phyloP scores from a whole-genome alignment of 2,888 invertebrate species.

The Norana najaformis region DNA sequence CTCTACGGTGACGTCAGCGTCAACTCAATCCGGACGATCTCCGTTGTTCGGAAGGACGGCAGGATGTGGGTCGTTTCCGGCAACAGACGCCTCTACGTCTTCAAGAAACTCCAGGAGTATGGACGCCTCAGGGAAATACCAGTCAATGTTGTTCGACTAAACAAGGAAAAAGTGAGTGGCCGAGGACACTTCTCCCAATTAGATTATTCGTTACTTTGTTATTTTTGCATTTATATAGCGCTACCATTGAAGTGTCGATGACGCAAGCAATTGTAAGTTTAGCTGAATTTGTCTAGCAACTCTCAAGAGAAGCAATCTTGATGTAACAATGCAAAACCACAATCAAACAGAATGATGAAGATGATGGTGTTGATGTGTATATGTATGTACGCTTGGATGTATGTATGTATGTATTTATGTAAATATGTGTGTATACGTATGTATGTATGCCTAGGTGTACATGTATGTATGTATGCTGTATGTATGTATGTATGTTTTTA shows the following conservation, averaged over 20 bases:
- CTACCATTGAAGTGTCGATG: background rate
- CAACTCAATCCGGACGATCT: conserved; percentile 5
- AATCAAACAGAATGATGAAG: too few species aligned
- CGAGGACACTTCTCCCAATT: background rate
- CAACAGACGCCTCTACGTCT: conserved; percentile 20
- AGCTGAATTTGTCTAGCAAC: too few species aligned
- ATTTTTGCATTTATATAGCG: background rate
- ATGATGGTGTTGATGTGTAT: too few species aligned
- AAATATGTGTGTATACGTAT: too few species aligned
- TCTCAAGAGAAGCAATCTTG: too few species aligned
- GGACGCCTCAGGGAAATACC: background rate
- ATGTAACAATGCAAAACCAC: too few species aligned
- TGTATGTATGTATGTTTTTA: too few species aligned
- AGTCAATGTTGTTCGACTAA: background rate
- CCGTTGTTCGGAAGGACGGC: background rate
- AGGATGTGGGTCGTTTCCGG: conserved; percentile 20
- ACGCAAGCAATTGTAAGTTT: too few species aligned
- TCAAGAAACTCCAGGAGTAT: background rate
- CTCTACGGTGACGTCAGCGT: conserved; percentile 21
- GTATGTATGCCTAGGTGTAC: background rate
- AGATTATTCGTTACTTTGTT: too few species aligned
- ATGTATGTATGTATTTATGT: too few species aligned
- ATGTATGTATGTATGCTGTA: background rate
- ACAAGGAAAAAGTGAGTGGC: background rate
- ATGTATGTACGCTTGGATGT: too few species aligned